Evolutionary conservation across 1,140 invertebrate genomes (phyloP), one percentile per base, ranked within the genome.

Genomic region (Telenomus remus): DNA sequence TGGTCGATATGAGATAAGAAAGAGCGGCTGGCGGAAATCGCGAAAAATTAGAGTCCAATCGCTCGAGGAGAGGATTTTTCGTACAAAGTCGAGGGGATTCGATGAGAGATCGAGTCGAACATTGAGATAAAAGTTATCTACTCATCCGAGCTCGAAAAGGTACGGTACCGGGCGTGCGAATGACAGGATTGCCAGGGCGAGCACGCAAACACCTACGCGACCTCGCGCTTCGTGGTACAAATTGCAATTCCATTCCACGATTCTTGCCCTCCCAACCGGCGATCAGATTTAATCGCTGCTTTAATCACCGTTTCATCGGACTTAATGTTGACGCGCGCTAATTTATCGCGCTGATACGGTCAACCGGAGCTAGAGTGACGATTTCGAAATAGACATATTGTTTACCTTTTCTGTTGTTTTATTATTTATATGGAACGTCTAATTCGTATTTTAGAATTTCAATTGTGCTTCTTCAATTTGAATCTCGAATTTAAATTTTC

Each of bases 141-240:
- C 80, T 82, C 68, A 78, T 79, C 69, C 68, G 68, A 72, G 71
- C 72, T 72, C 76, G 79, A 80, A 83, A 85, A 81, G 81, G 78
- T 70, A 78, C 79, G 60, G 68, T 65, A 70, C 79, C 76, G 79
- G 82, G 82, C 81, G 84, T 84, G 84, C 70, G 83, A 86, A 85
- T 81, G 84, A 85, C 82, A 82, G 77, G 72, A 68, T 83, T 81
- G 81, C 79, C 79, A 73, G 75, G 78, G 64, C 77, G 82, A 73
- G 83, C 85, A 86, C 84, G 85, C 85, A 86, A 87, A 68, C 84
- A 61, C 56, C 69, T 75, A 76, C 78, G 80, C 81, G 82, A 85
- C 79, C 82, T 84, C 83, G 84, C 84, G 70, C 83, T 84, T 82
- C 82, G 70, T 86, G 84, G 85, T 85, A 86, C 85, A 87, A 86